Base-by-base conservation (phyloP, 1,140 invertebrate species). In the Drosophila quadrilineata region DNA sequence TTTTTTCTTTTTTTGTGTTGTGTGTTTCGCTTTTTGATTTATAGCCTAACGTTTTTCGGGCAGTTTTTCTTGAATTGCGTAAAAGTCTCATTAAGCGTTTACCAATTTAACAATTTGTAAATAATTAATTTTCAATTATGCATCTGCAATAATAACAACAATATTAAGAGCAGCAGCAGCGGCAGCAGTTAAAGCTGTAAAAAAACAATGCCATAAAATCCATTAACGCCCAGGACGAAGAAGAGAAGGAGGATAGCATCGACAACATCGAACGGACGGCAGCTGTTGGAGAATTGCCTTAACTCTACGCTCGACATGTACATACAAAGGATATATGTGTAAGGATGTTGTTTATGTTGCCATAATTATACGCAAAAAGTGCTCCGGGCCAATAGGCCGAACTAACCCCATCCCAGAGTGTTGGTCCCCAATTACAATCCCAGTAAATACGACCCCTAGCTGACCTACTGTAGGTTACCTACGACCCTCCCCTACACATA, bases 81-180 rank as follows among this genome's bases (percentile, higher is more conserved):
- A 58, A 40, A 2, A 24, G 9, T 6, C 75, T 57, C 69, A 66
- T 77, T 74, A 79, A 65, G 71, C 52, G 31, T 3, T 21, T 62
- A 64, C 45, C 69, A 82, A 76, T 76, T 82, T 82, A 84, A 84
- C 70, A 84, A 71, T 84, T 85, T 84, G 65, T 84, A 63, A 84
- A 84, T 84, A 84, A 84, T 84, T 84, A 84, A 84, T 84, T 85
- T 85, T 84, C 79, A 82, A 82, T 82, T 82, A 82, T 82, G 73
- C 77, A 76, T 73, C 59, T 66, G 69, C 28, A 60, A 28, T 19
- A 54, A 45, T 43, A 65, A 36, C 45, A 69, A 21, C 22, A 67
- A 69, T 48, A 60, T 24, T 6, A 46, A 21, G 6, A 12, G 35
- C 17, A 8, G 2, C n/a, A n/a, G n/a, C n/a, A n/a, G n/a, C n/a